Evolutionary conservation across 2,797 vertebrate species (phyloP), one percentile per base, ranked within the genome.

Genomic region (Anableps anableps): DNA sequence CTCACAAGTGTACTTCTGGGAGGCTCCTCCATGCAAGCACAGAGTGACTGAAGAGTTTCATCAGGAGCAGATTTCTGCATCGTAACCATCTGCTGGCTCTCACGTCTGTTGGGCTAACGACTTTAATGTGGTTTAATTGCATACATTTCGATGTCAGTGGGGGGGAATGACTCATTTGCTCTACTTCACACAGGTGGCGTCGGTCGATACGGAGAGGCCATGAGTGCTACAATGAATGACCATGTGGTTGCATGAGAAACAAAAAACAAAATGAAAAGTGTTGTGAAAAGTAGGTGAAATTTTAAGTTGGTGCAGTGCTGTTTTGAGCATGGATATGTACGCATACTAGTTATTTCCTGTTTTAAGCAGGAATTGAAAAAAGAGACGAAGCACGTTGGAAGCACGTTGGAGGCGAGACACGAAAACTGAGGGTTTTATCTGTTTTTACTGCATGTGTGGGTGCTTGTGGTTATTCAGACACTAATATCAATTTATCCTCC

Each of bases 101-200:
- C 90, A 86, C 88, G 89, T 91, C 79, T 86, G 90, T 78, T 79
- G 87, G 83, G 85, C 88, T 94, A 92, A 93, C 87, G 89, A 93
- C 92, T 92, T 92, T 92, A 94, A 93, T 91, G 88, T 48, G 76
- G 84, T 91, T 92, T 93, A 94, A 94, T 94, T 89, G 88, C 90
- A 92, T 83, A 89, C 87, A 91, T 93, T 83, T 92, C 79, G 43
- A 86, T 80, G 86, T 93, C 89, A 78, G 41, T 29, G 68, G 90
- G 84, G 89, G 84, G 86, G 82, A 75, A 76, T 3, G 72, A 73
- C n/a, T 78, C 78, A 64, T 79, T 80, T 77, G 34, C 87, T 80
- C 79, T 74, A 66, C 75, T 91, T 83, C 77, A 88, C 87, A 89
- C 91, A 94, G 91, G 91, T 93, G 91, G 92, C 81, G 83, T 51